These are phyloP conservation scores for Hystrix cristata DNA, from an alignment of 2,113 vertebrate species.

Conservation along the genomic window DNA sequence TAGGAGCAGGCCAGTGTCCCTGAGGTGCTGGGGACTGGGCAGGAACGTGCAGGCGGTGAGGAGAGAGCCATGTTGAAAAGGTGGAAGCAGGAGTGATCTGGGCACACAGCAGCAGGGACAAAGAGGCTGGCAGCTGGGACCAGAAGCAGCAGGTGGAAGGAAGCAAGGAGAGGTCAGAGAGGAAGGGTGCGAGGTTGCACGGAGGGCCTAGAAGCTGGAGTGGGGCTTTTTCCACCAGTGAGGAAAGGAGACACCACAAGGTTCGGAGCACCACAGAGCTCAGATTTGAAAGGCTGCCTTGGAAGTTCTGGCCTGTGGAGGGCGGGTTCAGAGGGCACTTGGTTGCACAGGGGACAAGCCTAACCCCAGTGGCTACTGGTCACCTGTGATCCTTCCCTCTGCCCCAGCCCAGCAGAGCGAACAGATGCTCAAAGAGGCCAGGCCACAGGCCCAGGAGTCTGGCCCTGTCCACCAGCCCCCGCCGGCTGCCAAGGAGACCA, in stretches of 20 bases:
- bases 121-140: not conserved
- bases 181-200: no score
- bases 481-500: not conserved
- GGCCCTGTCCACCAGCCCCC: no score
- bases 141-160: fast-evolving
- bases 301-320: fast-evolving
- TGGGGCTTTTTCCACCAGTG: not conserved
- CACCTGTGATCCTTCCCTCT: not conserved
- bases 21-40: not conserved
- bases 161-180: not conserved
- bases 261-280: not conserved
- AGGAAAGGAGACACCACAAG: fast-evolving
- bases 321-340: not conserved
- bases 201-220: not conserved
- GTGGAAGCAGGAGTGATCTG: not conserved
- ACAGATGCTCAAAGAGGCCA: not conserved
- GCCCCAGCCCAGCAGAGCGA: conserved; percentile 35
- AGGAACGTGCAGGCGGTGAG: not conserved
- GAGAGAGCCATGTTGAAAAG: not conserved
- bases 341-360: not conserved
- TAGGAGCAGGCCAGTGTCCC: not conserved
- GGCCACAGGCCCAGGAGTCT: not conserved
- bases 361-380: not conserved
- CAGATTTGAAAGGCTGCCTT: not conserved
- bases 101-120: no score